A percentile compares a stretch with the other conserved stretches of the same genome.
These are phyloP conservation scores for Euleptes europaea DNA, from an alignment of 2,113 vertebrate genomes.

Conservation along the genomic window DNA sequence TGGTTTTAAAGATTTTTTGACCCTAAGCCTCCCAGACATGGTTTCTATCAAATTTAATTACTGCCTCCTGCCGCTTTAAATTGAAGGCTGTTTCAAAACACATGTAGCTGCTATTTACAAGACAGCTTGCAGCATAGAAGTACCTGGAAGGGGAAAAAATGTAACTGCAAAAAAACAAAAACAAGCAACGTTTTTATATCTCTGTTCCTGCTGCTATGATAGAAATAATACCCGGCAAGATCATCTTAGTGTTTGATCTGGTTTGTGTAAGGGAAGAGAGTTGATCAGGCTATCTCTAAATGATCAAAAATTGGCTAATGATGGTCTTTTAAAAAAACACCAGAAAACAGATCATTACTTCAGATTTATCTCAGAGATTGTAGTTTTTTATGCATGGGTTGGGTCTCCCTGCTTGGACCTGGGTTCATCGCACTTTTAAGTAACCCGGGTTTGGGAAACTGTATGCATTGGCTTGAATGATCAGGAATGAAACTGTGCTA, in stretches of 20 bases:
- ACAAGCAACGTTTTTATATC: neutral
- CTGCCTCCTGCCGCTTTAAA: conserved; percentile 49
- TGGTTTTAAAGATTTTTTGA: conserved; percentile 54
- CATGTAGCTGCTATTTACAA: conserved; percentile 34
- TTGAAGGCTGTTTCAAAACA: conserved; percentile 53
- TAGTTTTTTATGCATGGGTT: too few relatives aligned
- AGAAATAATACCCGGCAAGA: conserved; percentile 9
- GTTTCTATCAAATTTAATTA: conserved; percentile 59
- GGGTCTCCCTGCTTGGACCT: too few relatives aligned
- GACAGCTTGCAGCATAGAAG: conserved; percentile 30
- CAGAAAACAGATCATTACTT: neutral
- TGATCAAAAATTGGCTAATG: neutral
- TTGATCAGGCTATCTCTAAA: neutral
- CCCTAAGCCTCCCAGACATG: conserved; percentile 45
- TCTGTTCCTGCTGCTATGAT: conserved; percentile 14
- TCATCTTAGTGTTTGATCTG: conserved; percentile 5
- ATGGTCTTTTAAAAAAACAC: too few relatives aligned
- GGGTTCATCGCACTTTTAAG: too few relatives aligned
- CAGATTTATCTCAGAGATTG: too few relatives aligned
- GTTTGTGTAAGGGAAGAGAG: neutral
- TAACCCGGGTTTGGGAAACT: too few relatives aligned
- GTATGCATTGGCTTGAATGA: too few relatives aligned
- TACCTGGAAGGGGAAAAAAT: conserved; percentile 28
- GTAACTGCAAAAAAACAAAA: neutral
- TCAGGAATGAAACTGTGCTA: too few relatives aligned